Base-by-base conservation (phyloP, 2,797 vertebrate genomes). In the Manis javanica region DNA sequence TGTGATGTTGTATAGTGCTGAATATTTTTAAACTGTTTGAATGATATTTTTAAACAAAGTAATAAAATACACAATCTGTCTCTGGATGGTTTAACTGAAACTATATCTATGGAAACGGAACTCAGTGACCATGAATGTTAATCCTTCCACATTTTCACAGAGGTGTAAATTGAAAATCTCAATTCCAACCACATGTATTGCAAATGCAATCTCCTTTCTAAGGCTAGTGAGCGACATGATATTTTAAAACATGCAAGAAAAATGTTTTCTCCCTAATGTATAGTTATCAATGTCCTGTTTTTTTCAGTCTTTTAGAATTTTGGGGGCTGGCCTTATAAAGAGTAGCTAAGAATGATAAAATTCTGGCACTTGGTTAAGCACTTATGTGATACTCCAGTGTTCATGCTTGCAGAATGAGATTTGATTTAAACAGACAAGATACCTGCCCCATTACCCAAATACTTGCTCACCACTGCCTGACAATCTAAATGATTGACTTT, bases 41-140 rank as follows among this genome's bases (percentile, higher is more conserved):
- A 77, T 96, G 68, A 82, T 84, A 96, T 93, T 93, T 46, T 97
- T 88, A 96, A 95, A 96, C 37, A 93, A 96, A 96, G 21, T 71
- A 87, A 86, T 83, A 75, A 96, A 94, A 68, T 79, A 92, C 13
- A 94, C 51, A 91, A 79, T 92, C 68, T 97, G 79, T 84, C 37
- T 53, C 34, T 85, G 72, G 63, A 90, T 93, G 61, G 15, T 74
- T 55, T 55, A 59, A 90, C 37, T 85, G 72, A 86, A 93, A 59
- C 42, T 26, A 74, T 39, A 61, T 78, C 85, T 88, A 86, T 86
- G 69, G 64, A 89, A 97, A 93, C 16, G 8, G 51, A 95, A 92
- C 85, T 87, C 72, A 85, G 46, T 90, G 84, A 90, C 51, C 59
- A 88, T 37, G 72, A 71, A 63, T 88, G 63, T 49, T 85, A 96